Base-by-base conservation (phyloP, 2,888 invertebrate genomes). In the Leptura quadrifasciata region DNA sequence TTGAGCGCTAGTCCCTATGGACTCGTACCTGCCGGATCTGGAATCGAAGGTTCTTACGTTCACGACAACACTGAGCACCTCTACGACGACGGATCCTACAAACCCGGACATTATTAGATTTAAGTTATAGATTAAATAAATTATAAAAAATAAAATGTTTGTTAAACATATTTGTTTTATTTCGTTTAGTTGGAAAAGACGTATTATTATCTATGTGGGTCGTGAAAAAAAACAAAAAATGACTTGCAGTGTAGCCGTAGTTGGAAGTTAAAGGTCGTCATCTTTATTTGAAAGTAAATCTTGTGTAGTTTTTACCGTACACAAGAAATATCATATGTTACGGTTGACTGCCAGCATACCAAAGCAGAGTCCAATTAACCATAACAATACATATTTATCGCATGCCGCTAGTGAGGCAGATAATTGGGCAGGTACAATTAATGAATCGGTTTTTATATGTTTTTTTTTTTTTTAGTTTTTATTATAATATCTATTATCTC, bases 21-120 rank as follows among this genome's bases (percentile, higher is more conserved):
- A 54, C 74, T 84, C 58, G 82, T 82, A 4, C 81, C 81, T 39
- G 77, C 85, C 35, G 85, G 85, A 58, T 85, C 84, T 61, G 85
- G 84, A 68, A 67, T 83, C 9, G 85, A 85, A 79, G 85, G 85
- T 55, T 79, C 82, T 57, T 85, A 85, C 77, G 81, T 85, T n/a
- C 86, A 83, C 6, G 86, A 86, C 72, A 76, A 82, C 68, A 84
- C 74, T 72, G 86, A 86, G 68, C 80, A 84, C 69, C 79, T 86
- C 74, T 84, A 83, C 79, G 86, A 86, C 74, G 86, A 86, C 73
- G 86, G 86, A 35, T 86, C 85, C 24, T 86, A 86, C 85, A 86
- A 81, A 81, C 86, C 84, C 70, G 83, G 72, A 76, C 77, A 76
- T 55, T 77, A 81, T 61, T 82, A 79, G 79, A 52, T 74, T 72